Conservation (phyloP, 1,140 invertebrate genomes). For the Scaptodrosophila lebanonensis region DNA sequence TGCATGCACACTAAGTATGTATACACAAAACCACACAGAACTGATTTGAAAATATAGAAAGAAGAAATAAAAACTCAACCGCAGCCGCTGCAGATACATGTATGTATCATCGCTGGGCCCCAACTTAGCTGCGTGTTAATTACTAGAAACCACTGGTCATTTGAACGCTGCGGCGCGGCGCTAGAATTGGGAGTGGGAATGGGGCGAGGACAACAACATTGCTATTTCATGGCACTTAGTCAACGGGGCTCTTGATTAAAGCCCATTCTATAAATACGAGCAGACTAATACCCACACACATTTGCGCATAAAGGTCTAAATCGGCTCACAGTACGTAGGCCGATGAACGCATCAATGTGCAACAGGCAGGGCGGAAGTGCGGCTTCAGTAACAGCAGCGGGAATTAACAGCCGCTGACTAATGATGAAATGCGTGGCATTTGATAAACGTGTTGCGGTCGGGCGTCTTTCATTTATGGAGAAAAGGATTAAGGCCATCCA, state of each 20-base stretch:
- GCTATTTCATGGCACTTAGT: slow-evolving; percentile 73
- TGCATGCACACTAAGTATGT: slow-evolving; percentile 4
- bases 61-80: no score
- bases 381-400: slow-evolving; percentile 13
- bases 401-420: slow-evolving; percentile 71
- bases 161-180: slow-evolving; percentile 13
- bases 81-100: slow-evolving; percentile 32
- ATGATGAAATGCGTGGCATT: slow-evolving; percentile 74
- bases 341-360: slow-evolving; percentile 46
- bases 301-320: slow-evolving; percentile 2
- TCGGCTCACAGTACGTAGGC: slow-evolving; percentile 62
- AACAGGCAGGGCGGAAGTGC: background rate
- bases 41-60: slow-evolving; percentile 73
- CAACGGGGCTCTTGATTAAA: slow-evolving; percentile 62
- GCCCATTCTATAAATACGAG: slow-evolving; percentile 20
- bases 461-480: slow-evolving; percentile 67
- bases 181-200: background rate
- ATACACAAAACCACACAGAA: slow-evolving; percentile 69
- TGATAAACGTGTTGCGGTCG: slow-evolving; percentile 24
- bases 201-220: slow-evolving; percentile 54
- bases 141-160: slow-evolving; percentile 71
- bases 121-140: slow-evolving; percentile 60
- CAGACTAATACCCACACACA: slow-evolving; percentile 2
- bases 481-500: slow-evolving; percentile 75
- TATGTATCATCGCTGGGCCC: no score